A percentile compares a stretch with the other conserved stretches of the same genome.
These are phyloP conservation scores for Zoanthus solanderi DNA, from an alignment of 92 coral and sea anemone genomes.

Conservation along the genomic window DNA sequence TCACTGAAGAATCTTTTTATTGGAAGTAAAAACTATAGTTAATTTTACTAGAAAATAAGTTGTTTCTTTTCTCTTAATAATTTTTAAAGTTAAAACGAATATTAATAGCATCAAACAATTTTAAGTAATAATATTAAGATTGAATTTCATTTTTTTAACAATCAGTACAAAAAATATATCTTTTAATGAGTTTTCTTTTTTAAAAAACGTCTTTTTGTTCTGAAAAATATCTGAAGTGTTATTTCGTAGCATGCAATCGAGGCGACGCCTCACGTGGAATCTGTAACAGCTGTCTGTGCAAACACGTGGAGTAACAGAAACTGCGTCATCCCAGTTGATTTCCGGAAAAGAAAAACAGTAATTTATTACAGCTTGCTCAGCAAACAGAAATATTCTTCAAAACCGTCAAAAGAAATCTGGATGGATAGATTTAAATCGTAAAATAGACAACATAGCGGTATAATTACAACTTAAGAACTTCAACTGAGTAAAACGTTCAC, in stretches of 20 bases:
- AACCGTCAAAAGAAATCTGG: background rate
- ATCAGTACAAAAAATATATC: too few relatives aligned
- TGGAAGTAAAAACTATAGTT: too few relatives aligned
- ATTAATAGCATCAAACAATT: too few relatives aligned
- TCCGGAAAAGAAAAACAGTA: background rate
- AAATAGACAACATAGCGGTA: background rate
- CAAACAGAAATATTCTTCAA: background rate
- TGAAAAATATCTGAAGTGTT: too few relatives aligned
- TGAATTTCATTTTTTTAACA: too few relatives aligned
- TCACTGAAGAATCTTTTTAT: too few relatives aligned
- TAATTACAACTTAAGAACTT: background rate
- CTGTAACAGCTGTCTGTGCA: background rate
- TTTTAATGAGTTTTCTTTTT: too few relatives aligned
- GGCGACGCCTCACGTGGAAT: background rate
- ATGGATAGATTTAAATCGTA: background rate
- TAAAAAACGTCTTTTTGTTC: too few relatives aligned
- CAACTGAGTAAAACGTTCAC: background rate
- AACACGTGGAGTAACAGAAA: background rate
- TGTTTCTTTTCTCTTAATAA: too few relatives aligned
- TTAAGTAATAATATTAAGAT: too few relatives aligned
- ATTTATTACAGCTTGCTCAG: background rate
- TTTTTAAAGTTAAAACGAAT: too few relatives aligned
- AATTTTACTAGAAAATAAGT: too few relatives aligned
- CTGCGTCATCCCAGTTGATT: background rate
- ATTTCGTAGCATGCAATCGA: background rate